Percentiles rank a stretch among this genome's conserved stretches.
phyloP scores from a whole-genome alignment of 2,888 invertebrate species.

The Hydrotaea diabolus region DNA sequence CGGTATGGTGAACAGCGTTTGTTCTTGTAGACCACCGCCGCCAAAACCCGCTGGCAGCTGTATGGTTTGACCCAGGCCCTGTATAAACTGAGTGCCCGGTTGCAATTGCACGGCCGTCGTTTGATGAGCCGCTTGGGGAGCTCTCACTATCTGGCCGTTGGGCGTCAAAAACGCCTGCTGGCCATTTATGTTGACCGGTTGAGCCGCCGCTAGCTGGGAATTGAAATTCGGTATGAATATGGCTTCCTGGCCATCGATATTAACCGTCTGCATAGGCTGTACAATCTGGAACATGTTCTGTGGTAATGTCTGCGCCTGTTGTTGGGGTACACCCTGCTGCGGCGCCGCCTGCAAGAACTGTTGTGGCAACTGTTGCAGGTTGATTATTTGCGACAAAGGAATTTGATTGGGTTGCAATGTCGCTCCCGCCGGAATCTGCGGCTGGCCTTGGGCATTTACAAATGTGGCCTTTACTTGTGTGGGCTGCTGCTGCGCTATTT shows the following conservation, averaged over 20 bases:
- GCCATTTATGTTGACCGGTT: slow-evolving; percentile 82
- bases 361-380: slow-evolving; percentile 75
- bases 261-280: slow-evolving; percentile 93
- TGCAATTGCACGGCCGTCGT: slow-evolving; percentile 71
- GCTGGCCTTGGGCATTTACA: slow-evolving; percentile 63
- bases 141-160: slow-evolving; percentile 88
- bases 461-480: slow-evolving; percentile 72
- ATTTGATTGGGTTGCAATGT: slow-evolving; percentile 64
- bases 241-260: slow-evolving; percentile 95
- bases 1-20: slow-evolving; percentile 83
- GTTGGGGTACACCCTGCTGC: slow-evolving; percentile 46
- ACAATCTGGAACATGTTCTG: slow-evolving; percentile 82
- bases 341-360: slow-evolving; percentile 72
- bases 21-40: slow-evolving; percentile 71
- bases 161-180: slow-evolving; percentile 83
- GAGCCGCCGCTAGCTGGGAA: slow-evolving; percentile 79
- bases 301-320: slow-evolving; percentile 67
- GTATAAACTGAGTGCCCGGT: slow-evolving; percentile 84
- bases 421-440: slow-evolving; percentile 53
- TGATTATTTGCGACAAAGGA: slow-evolving; percentile 76
- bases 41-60: slow-evolving; percentile 84
- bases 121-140: slow-evolving; percentile 80
- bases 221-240: slow-evolving; percentile 93
- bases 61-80: slow-evolving; percentile 86
- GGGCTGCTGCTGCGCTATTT: slow-evolving; percentile 66